Conservation (phyloP, 2,797 vertebrate species). For the Acanthurus lineatus region DNA sequence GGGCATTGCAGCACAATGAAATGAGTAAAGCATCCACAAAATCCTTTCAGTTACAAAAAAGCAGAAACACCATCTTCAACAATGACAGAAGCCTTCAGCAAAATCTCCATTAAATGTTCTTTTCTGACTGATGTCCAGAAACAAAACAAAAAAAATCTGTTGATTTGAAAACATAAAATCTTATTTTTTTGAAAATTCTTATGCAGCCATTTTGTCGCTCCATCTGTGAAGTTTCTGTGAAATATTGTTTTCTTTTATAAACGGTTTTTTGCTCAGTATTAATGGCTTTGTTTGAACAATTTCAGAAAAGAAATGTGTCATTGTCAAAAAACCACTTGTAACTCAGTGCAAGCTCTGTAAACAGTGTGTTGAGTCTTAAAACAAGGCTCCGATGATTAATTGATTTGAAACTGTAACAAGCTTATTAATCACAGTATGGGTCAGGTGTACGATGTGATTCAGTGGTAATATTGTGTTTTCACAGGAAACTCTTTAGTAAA, state of each 20-base stretch:
- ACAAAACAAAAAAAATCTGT: neutral
- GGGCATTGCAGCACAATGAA: conserved; percentile 17
- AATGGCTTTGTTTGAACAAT: too few relatives aligned
- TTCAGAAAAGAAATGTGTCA: neutral
- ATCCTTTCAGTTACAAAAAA: conserved; percentile 16
- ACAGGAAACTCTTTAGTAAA: conserved; percentile 2
- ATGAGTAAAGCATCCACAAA: conserved; percentile 2
- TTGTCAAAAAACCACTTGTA: conserved; percentile 5
- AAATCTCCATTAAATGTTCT: neutral
- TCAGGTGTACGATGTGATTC: neutral
- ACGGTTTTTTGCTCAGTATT: too few relatives aligned
- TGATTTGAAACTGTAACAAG: conserved; percentile 1
- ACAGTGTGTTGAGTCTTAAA: neutral
- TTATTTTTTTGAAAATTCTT: too few relatives aligned
- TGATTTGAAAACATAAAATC: too few relatives aligned
- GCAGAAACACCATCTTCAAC: conserved; percentile 11
- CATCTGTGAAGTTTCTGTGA: neutral
- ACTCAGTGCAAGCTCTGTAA: neutral
- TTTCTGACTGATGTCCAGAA: neutral
- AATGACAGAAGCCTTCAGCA: conserved; percentile 11
- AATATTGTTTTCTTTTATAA: neutral
- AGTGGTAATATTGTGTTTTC: neutral
- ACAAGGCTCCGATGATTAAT: neutral
- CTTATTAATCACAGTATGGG: neutral
- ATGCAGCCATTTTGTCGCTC: neutral